Evolutionary conservation across 2,797 vertebrate species (phyloP).

Genomic region (Ctenochaetus hawaiiensis): DNA sequence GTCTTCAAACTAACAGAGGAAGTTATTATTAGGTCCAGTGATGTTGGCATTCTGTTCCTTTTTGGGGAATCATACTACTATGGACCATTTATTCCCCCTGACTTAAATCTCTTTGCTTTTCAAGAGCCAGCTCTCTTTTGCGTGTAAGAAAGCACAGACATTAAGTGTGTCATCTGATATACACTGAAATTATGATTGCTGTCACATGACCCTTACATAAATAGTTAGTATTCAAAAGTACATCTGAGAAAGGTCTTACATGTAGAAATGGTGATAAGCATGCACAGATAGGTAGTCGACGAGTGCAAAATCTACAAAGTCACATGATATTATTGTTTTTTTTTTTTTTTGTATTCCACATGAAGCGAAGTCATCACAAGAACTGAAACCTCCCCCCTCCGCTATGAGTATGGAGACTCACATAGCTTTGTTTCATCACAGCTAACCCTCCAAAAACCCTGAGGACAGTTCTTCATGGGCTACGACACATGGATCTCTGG

Average conservation of each 20-base stretch:
- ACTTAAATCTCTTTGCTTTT: constrained; percentile 65
- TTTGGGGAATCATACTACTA: constrained; percentile 49
- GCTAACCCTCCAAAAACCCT: constrained; percentile 57
- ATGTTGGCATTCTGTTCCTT: constrained; percentile 62
- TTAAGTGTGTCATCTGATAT: constrained; percentile 77
- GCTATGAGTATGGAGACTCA: constrained; percentile 36
- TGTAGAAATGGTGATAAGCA: constrained; percentile 85
- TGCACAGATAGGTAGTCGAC: constrained; percentile 86
- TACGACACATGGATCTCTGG: constrained; percentile 19
- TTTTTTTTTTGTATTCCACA: constrained; percentile 69
- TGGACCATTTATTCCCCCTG: constrained; percentile 58
- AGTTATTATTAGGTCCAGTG: constrained; percentile 68
- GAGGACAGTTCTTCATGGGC: constrained; percentile 50
- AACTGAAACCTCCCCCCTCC: constrained; percentile 56
- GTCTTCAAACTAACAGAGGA: constrained; percentile 67
- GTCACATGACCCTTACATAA: constrained; percentile 84
- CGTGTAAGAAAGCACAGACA: constrained; percentile 81
- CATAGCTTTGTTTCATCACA: constrained; percentile 32
- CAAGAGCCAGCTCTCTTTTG: constrained; percentile 71
- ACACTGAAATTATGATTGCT: constrained; percentile 83
- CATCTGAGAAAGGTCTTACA: constrained; percentile 82
- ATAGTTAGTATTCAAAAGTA: constrained; percentile 84
- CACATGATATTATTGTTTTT: constrained; percentile 68
- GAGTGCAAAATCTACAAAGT: constrained; percentile 85
- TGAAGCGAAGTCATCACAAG: constrained; percentile 76